Evolutionary conservation across 2,888 invertebrate species (phyloP).

Genomic region (Temnothorax rugatulus): DNA sequence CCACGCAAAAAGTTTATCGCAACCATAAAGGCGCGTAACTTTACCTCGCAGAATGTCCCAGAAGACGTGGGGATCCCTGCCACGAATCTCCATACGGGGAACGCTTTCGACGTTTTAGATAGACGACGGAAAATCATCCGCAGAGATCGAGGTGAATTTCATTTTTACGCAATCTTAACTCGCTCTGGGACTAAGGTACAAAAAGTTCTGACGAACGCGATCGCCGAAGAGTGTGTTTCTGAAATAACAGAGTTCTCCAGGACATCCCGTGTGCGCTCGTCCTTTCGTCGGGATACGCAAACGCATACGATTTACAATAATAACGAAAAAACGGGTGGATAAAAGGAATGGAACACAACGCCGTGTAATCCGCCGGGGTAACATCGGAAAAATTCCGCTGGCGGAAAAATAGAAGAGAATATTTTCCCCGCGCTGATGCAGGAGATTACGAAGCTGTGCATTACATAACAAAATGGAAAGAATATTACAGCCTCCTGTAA

Average conservation of each 20-base stretch:
- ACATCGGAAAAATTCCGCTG: constrained; percentile 50
- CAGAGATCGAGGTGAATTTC: background rate
- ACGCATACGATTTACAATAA: constrained; percentile 48
- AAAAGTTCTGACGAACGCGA: background rate
- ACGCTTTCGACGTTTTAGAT: background rate
- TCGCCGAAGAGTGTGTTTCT: background rate
- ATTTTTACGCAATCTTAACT: background rate
- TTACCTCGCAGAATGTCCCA: background rate
- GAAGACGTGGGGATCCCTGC: background rate
- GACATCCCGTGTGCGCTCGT: background rate
- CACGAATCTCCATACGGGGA: background rate
- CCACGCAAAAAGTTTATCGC: constrained; percentile 63
- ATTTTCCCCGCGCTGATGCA: constrained; percentile 37
- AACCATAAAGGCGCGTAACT: constrained; percentile 22
- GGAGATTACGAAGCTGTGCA: constrained; percentile 48
- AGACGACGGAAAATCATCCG: background rate
- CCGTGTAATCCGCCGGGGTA: constrained; percentile 46
- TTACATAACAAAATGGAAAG: constrained; percentile 50
- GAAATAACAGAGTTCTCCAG: background rate
- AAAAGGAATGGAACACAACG: constrained; percentile 43
- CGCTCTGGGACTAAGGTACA: background rate
- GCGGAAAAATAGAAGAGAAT: constrained; percentile 43
- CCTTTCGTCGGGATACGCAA: constrained; percentile 15
- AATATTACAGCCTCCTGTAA: constrained; percentile 52
- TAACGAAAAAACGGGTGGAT: constrained; percentile 29